Evolutionary conservation across 2,888 invertebrate species (phyloP), one percentile per base, ranked within the genome.

Genomic region (Chironomus tentans): DNA sequence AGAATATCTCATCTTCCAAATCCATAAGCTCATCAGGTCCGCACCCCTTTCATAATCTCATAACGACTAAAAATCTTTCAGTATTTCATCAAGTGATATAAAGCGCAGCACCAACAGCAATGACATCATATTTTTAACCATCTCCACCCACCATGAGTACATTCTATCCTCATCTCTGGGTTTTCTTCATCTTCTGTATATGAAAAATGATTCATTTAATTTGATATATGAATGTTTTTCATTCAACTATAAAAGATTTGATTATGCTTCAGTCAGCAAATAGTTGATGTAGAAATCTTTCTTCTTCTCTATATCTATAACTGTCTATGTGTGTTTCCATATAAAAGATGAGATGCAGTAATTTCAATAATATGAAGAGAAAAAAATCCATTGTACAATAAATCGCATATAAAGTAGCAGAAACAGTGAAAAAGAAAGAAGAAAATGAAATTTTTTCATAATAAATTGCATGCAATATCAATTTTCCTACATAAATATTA

Each of bases 121-220:
- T n/a, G 15, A 15, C 50, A 50, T 50, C 50, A 50, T 15, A 50
- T 50, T 5, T 4, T 28, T 1, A 28, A 28, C 28, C 28, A 38
- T 38, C 38, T 38, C 38, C 38, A 38, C 38, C 38, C 38, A 38
- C 10, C 38, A 10, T 38, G 38, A 38, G 38, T 2, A 38, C n/a
- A 56, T 7, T 56, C 56, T 15, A 56, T n/a, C 56, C 18, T 56
- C 15, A 56, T 56, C 18, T 56, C 56, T 13, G n/a, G 12, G 2
- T 18, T 56, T 15, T 15, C 15, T 50, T 50, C 6, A 4, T 48
- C 7, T 21, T 24, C 38, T 38, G 38, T 7, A 2, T 10, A 38
- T 72, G 72, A 72, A 72, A 72, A 72, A 72, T 72, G 72, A 62
- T 62, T 72, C 62, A 62, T 72, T 72, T 72, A 72, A 72, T 61